Evolutionary conservation across 2,888 invertebrate species (phyloP).

Genomic region (Stegophylla sp.): DNA sequence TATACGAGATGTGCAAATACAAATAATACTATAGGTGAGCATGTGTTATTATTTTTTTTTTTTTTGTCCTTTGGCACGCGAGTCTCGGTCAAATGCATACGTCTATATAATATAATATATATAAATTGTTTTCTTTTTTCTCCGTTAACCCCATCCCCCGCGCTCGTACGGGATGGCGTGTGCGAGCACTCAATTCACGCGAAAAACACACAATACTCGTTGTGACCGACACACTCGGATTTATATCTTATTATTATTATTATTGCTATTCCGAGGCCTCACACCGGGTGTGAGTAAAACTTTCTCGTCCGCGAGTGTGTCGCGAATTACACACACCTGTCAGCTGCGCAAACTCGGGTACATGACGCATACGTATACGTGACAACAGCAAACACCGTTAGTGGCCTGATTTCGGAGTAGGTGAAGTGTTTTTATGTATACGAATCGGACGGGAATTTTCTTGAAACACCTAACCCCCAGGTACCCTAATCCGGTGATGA

Average conservation of each 20-base stretch:
- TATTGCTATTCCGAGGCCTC: neutral
- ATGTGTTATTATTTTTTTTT: too few species aligned
- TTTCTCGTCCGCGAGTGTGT: slow-evolving; percentile 15
- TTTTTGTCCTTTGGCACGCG: neutral
- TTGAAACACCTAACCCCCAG: too few species aligned
- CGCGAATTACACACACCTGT: too few species aligned
- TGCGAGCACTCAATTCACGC: neutral
- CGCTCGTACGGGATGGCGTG: too few species aligned
- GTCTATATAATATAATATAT: too few species aligned
- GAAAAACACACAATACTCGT: neutral
- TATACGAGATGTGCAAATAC: neutral
- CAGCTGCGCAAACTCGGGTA: neutral
- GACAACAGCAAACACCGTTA: slow-evolving; percentile 34
- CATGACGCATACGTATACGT: neutral
- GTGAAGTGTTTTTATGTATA: too few species aligned
- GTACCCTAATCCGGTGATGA: too few species aligned
- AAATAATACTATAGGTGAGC: neutral
- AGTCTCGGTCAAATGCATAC: neutral
- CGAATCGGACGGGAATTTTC: too few species aligned
- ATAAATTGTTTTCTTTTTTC: slow-evolving; percentile 2
- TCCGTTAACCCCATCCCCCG: neutral
- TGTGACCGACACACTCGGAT: neutral
- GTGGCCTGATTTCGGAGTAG: too few species aligned
- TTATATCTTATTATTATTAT: neutral
- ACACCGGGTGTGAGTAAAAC: slow-evolving; percentile 40